A percentile compares a stretch with the other conserved stretches of the same genome.
Conservation (phyloP, 1,140 invertebrate species). For the Euglossa dilemma region DNA sequence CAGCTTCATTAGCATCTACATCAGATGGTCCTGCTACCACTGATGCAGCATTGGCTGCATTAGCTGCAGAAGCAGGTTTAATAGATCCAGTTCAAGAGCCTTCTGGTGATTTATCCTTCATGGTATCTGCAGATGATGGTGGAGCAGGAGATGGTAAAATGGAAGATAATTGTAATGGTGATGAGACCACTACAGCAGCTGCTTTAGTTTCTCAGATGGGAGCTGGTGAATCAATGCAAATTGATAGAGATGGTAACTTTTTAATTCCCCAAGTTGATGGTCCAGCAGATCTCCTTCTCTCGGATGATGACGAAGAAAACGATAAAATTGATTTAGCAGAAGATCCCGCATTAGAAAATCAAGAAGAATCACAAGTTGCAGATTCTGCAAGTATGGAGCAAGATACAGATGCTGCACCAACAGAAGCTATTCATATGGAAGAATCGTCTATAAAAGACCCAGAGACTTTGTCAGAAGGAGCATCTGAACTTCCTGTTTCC, state of each 20-base stretch:
- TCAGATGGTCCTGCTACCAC: constrained; percentile 86
- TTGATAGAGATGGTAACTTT: constrained; percentile 79
- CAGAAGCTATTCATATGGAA: constrained; percentile 50
- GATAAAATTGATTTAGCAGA: constrained; percentile 64
- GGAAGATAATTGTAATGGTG: constrained; percentile 80
- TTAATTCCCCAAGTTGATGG: constrained; percentile 81
- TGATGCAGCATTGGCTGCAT: constrained; percentile 85
- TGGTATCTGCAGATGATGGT: constrained; percentile 77
- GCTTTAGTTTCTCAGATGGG: constrained; percentile 73
- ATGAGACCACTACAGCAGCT: constrained; percentile 71
- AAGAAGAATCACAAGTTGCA: constrained; percentile 22
- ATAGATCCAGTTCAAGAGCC: constrained; percentile 84
- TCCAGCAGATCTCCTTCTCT: constrained; percentile 72
- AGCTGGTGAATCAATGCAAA: constrained; percentile 77
- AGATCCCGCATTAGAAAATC: constrained; percentile 51
- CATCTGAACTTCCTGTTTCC: constrained; percentile 40
- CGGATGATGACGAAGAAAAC: constrained; percentile 74
- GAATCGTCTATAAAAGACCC: constrained; percentile 47
- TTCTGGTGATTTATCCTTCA: constrained; percentile 77
- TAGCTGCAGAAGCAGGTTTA: constrained; percentile 86
- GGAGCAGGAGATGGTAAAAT: constrained; percentile 70
- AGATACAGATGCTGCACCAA: constrained; percentile 67
- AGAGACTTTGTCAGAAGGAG: background rate
- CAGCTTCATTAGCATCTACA: constrained; percentile 82
- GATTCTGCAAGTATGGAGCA: constrained; percentile 59